phyloP scores from a whole-genome alignment of 2,113 vertebrate genomes.

The Thamnaconus septentrionalis region DNA sequence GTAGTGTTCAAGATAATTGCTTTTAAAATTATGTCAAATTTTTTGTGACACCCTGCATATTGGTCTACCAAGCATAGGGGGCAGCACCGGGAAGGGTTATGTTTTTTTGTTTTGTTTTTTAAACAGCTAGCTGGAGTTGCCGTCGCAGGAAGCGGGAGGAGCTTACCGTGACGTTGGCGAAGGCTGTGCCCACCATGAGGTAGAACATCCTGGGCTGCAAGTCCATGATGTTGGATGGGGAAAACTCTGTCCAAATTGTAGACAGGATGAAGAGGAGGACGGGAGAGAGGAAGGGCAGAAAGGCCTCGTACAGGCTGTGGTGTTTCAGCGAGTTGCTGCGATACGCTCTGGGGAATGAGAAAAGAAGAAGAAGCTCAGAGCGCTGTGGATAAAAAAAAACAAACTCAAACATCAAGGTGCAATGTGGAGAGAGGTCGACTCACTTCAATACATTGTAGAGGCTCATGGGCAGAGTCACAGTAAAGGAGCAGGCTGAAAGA shows the following conservation, averaged over 20 bases:
- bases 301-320: conserved; percentile 85
- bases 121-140: background rate
- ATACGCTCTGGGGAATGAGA: conserved; percentile 77
- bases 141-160: background rate
- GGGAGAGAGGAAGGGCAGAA: conserved; percentile 91
- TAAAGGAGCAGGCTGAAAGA: conserved; percentile 86
- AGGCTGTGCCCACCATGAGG: conserved; percentile 96
- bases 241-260: conserved; percentile 85
- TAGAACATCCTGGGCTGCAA: conserved; percentile 90
- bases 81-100: no score
- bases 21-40: no score
- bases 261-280: conserved; percentile 88
- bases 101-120: no score
- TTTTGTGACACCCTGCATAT: no score
- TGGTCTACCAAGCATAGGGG: no score
- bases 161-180: conserved; percentile 94
- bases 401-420: fast-evolving
- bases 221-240: conserved; percentile 85
- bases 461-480: conserved; percentile 95
- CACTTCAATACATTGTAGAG: conserved; percentile 92
- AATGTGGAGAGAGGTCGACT: conserved; percentile 40
- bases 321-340: conserved; percentile 88
- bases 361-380: background rate
- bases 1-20: no score
- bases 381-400: background rate